A percentile compares a stretch with the other conserved stretches of the same genome.
Evolutionary conservation across 2,888 invertebrate species (phyloP).

Genomic region (Drosophila lutescens): DNA sequence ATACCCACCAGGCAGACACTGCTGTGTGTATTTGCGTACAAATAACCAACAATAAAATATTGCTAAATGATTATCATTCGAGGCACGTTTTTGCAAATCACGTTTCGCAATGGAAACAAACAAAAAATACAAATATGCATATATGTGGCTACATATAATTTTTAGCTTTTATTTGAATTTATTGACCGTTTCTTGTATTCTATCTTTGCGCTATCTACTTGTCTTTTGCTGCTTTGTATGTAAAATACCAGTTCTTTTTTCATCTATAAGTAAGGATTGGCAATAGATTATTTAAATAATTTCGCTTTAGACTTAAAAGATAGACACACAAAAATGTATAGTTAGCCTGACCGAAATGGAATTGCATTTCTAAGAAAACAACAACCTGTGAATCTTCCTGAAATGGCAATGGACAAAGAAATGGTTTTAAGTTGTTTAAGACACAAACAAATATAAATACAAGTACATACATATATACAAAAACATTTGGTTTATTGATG

Average conservation of each 20-base stretch:
- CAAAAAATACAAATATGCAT: slow-evolving; percentile 1
- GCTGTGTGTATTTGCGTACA: background rate
- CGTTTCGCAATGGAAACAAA: slow-evolving; percentile 59
- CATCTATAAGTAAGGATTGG: background rate
- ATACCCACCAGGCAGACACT: slow-evolving; percentile 9
- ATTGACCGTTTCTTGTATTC: slow-evolving; percentile 29
- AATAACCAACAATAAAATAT: slow-evolving; percentile 13
- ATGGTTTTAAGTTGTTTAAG: slow-evolving; percentile 19
- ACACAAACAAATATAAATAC: slow-evolving; percentile 2
- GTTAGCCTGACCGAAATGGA: too few species aligned
- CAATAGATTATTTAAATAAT: background rate
- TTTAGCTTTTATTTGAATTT: slow-evolving; percentile 36
- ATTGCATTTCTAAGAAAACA: too few species aligned
- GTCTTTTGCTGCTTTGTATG: slow-evolving; percentile 5
- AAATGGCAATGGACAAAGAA: slow-evolving; percentile 31
- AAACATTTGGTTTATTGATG: background rate
- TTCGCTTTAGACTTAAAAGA: background rate
- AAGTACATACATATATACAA: background rate
- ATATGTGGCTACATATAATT: slow-evolving; percentile 19
- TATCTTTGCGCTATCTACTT: slow-evolving; percentile 2
- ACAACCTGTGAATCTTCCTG: slow-evolving; percentile 49
- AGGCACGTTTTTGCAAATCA: slow-evolving; percentile 75
- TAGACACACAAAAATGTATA: too few species aligned
- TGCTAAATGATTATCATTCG: slow-evolving; percentile 54
- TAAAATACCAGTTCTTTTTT: background rate